Evolutionary conservation across 2,888 invertebrate genomes (phyloP).

Genomic region (Zhengitettix transpicula): DNA sequence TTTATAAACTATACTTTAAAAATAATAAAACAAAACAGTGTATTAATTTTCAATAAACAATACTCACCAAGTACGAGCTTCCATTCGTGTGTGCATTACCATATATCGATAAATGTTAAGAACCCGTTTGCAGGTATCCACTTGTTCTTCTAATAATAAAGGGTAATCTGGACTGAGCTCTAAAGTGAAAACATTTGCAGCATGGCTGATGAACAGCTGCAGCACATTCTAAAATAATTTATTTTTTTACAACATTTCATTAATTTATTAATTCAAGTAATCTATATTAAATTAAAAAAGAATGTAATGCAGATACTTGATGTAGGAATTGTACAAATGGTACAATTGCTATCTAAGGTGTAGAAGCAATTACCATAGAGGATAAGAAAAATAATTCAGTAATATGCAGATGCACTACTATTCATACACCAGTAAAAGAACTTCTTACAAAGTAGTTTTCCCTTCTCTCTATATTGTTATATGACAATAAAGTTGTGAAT

Average conservation of each 20-base stretch:
- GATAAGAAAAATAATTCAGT: too few species aligned
- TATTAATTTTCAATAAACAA: background rate
- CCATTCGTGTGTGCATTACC: slow-evolving; percentile 93
- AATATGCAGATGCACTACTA: too few species aligned
- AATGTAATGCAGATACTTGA: too few species aligned
- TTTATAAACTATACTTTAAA: background rate
- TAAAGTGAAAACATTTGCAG: slow-evolving; percentile 83
- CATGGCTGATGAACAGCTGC: slow-evolving; percentile 85
- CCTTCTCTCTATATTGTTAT: too few species aligned
- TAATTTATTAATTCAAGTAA: too few species aligned
- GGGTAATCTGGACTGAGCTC: slow-evolving; percentile 33
- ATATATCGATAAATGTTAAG: slow-evolving; percentile 90
- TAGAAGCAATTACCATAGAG: too few species aligned
- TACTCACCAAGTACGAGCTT: slow-evolving; percentile 71
- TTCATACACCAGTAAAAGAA: too few species aligned
- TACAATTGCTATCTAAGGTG: too few species aligned
- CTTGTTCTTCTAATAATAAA: slow-evolving; percentile 70
- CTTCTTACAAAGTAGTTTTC: too few species aligned
- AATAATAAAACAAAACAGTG: background rate
- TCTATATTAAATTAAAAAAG: too few species aligned
- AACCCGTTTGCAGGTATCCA: slow-evolving; percentile 89
- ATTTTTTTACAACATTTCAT: background rate
- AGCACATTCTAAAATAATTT: slow-evolving; percentile 43
- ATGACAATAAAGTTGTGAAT: background rate
- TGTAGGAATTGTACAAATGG: too few species aligned